Base-by-base conservation (phyloP, 2,888 invertebrate species). In the Spisula subtruncata region DNA sequence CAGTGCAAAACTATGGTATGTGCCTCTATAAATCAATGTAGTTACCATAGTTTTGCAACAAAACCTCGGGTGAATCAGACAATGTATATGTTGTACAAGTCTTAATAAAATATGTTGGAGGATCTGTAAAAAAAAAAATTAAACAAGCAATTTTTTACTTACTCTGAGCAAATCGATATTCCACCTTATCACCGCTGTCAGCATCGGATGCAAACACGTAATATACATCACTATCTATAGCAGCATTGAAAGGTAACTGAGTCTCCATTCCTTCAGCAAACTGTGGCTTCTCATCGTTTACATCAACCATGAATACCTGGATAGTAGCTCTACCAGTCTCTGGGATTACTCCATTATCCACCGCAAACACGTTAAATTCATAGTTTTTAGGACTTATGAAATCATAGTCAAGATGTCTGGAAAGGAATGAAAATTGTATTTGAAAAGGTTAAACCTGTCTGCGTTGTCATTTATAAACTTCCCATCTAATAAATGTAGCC, bases 121-220 rank as follows among this genome's bases (percentile, higher is more conserved):
- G n/a, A n/a, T n/a, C n/a, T n/a, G n/a, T n/a, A n/a, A n/a, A n/a
- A n/a, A n/a, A n/a, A n/a, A n/a, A n/a, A n/a, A n/a, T n/a, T n/a
- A n/a, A n/a, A n/a, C n/a, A n/a, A n/a, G n/a, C n/a, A n/a, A 5
- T 48, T 48, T 60, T 20, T n/a, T 18, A 75, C 94, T 90, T 90
- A 95, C 95, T 88, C 83, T 91, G 20, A 25, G 46, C 85, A 85
- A 97, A 97, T 79, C 98, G 98, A 96, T 99, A 99, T 84, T 98
- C 97, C 10, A 99, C 99, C 97, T 98, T 98, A 96, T 99, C 99
- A 20, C 99, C 99, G 1, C 41, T 35, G 96, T 99, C 99, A 97
- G 99, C 99, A 96, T 99, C 99, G 16, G 99, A 99, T 0, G 99
- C 99, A 1, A 99, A 99, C 0, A 99, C 99, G 0, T 99, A 99